A percentile compares a stretch with the other conserved stretches of the same genome.
These are phyloP conservation scores for Eilema griseolum DNA, from an alignment of 2,888 invertebrate species.

Conservation along the genomic window DNA sequence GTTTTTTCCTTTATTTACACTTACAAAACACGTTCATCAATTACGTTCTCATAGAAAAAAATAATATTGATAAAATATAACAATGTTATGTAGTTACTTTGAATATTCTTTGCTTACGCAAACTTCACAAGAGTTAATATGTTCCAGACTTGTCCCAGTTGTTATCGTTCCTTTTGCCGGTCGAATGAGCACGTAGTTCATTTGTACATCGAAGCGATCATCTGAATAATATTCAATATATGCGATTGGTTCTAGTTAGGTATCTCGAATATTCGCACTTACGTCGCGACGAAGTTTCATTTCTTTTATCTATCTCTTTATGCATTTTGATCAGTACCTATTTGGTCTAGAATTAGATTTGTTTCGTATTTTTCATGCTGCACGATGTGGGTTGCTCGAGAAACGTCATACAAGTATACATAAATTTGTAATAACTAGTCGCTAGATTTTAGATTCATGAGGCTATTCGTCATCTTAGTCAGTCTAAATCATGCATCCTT, in stretches of 20 bases:
- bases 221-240: slow-evolving; percentile 18
- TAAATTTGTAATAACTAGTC: no score
- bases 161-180: slow-evolving; percentile 24
- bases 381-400: neutral
- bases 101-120: slow-evolving; percentile 32
- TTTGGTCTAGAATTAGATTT: neutral
- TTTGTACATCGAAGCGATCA: slow-evolving; percentile 37
- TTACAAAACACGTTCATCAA: neutral
- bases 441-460: neutral
- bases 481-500: neutral
- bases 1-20: neutral
- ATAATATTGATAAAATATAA: slow-evolving; percentile 26
- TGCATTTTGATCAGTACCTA: neutral
- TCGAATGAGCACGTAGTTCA: slow-evolving; percentile 34
- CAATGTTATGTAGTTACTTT: slow-evolving; percentile 17
- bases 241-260: neutral
- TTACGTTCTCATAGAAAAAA: slow-evolving; percentile 16
- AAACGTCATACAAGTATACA: neutral
- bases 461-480: neutral
- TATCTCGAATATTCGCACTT: neutral
- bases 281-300: neutral
- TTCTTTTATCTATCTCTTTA: neutral
- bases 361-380: neutral
- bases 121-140: slow-evolving; percentile 15
- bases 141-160: slow-evolving; percentile 7